phyloP scores from a whole-genome alignment of 30 jellyfish, hydroid and myxozoan genomes.

The Aurelia sp. region DNA sequence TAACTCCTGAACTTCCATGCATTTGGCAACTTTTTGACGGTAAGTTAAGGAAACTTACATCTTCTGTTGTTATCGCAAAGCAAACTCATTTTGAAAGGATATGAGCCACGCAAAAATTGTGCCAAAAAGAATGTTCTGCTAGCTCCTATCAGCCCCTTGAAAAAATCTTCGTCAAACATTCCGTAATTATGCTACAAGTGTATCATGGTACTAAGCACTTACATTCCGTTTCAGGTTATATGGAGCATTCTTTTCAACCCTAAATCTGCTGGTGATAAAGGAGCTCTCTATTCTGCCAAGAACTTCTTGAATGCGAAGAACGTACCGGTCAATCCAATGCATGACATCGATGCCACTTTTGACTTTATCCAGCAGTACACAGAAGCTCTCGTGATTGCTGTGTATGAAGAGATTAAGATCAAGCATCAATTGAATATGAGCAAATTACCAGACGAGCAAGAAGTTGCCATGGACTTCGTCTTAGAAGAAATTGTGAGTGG shows the following conservation, averaged over 20 bases:
- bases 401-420: background rate
- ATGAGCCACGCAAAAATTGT: too few relatives aligned
- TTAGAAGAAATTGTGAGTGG: background rate
- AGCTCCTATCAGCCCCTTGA: too few relatives aligned
- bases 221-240: background rate
- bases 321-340: constrained; percentile 8
- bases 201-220: too few relatives aligned
- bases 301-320: background rate
- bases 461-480: background rate
- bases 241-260: background rate
- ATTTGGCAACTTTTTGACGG: constrained; percentile 5
- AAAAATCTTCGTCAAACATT: too few relatives aligned
- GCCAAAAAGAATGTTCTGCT: too few relatives aligned
- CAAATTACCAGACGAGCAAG: background rate
- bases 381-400: constrained; percentile 1
- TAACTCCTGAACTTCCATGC: background rate
- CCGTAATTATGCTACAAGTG: too few relatives aligned
- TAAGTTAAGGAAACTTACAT: too few relatives aligned
- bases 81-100: too few relatives aligned
- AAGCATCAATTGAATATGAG: background rate
- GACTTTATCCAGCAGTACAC: background rate
- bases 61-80: too few relatives aligned
- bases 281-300: background rate
- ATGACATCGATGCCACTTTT: background rate
- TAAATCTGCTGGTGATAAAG: background rate